Conservation (phyloP, 30 jellyfish, hydroid and myxozoan genomes). For the Chironex yamaguchii region DNA sequence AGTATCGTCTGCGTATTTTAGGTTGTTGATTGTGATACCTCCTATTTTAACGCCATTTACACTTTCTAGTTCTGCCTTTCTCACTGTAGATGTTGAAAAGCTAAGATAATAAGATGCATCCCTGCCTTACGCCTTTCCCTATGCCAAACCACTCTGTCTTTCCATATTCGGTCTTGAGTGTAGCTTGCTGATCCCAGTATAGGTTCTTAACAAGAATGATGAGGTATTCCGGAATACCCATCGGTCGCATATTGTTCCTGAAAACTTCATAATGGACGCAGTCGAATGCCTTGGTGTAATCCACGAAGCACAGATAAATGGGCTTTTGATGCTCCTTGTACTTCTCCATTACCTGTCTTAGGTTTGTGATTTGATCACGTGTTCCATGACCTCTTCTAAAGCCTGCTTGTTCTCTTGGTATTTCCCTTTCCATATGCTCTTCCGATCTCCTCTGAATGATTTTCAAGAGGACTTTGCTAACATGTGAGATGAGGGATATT, state of each 20-base stretch:
- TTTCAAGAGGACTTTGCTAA: slow-evolving; percentile 35
- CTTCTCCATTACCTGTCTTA: slow-evolving; percentile 29
- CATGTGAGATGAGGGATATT: slow-evolving; percentile 26
- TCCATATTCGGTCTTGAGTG: slow-evolving; percentile 24
- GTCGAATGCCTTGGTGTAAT: slow-evolving; percentile 49
- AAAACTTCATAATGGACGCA: slow-evolving; percentile 7
- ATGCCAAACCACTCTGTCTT: neutral
- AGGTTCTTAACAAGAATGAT: slow-evolving; percentile 24
- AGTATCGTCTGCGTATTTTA: slow-evolving; percentile 31
- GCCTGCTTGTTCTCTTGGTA: slow-evolving; percentile 47
- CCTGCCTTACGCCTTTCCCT: slow-evolving; percentile 30
- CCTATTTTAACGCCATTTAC: slow-evolving; percentile 24
- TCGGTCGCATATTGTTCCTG: slow-evolving; percentile 5
- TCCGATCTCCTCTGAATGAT: slow-evolving; percentile 3
- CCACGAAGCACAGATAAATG: slow-evolving; percentile 7
- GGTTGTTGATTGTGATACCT: slow-evolving; percentile 9
- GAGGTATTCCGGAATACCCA: slow-evolving; percentile 32
- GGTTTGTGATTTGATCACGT: slow-evolving; percentile 33
- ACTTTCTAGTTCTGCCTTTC: neutral
- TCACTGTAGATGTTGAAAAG: slow-evolving; percentile 30
- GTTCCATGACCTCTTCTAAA: slow-evolving; percentile 19
- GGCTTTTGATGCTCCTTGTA: no score
- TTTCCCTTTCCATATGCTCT: neutral
- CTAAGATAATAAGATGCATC: slow-evolving; percentile 13
- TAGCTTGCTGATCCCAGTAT: slow-evolving; percentile 31